These are phyloP conservation scores for Galago senegalensis DNA, from an alignment of 2,797 vertebrate species.

Conservation along the genomic window DNA sequence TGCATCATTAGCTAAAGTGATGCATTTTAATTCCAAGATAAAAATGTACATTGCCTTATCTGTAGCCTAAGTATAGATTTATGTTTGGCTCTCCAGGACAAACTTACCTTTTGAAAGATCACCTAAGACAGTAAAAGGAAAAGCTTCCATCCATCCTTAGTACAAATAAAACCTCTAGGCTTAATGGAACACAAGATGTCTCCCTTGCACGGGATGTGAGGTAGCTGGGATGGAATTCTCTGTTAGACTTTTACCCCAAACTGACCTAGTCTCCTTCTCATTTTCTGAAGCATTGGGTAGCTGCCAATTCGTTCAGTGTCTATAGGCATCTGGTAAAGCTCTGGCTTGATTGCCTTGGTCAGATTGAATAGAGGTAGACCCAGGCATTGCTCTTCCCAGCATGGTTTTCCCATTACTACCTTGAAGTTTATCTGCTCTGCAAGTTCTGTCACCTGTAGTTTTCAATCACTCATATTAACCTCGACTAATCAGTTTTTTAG, in stretches of 20 bases:
- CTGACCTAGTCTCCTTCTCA: background rate
- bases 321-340: constrained; percentile 51
- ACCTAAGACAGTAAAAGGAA: background rate
- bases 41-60: background rate
- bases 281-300: constrained; percentile 47
- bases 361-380: constrained; percentile 33
- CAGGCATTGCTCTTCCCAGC: background rate
- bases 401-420: constrained; percentile 17
- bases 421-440: constrained; percentile 26
- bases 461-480: constrained; percentile 41
- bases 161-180: constrained; percentile 56
- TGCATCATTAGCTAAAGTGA: background rate
- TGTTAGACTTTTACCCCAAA: constrained; percentile 48
- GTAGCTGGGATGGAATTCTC: constrained; percentile 28
- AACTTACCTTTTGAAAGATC: background rate
- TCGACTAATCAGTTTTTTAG: constrained; percentile 46
- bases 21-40: constrained; percentile 11
- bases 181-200: constrained; percentile 67
- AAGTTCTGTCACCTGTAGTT: background rate
- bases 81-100: background rate
- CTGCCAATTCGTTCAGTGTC: constrained; percentile 46
- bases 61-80: background rate
- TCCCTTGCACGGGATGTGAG: constrained; percentile 54
- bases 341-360: constrained; percentile 32
- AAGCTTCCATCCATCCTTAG: background rate